Evolutionary conservation across 1,140 invertebrate genomes (phyloP).

Genomic region (Luehdorfia chinensis): DNA sequence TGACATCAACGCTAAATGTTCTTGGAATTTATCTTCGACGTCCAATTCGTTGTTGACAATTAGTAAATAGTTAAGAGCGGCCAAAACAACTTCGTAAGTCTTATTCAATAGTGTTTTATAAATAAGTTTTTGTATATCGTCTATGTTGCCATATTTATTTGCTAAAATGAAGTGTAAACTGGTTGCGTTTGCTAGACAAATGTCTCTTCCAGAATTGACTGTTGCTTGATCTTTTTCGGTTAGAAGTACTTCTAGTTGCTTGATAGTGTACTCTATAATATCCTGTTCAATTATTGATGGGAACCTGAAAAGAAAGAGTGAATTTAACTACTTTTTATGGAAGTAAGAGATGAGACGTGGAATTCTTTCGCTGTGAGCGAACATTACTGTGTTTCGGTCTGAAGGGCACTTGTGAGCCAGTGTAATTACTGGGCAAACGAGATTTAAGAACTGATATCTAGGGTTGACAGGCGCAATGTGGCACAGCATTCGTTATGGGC

Average conservation of each 20-base stretch:
- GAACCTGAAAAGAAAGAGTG: constrained; percentile 50
- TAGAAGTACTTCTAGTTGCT: constrained; percentile 27
- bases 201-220: constrained; percentile 35
- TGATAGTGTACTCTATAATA: constrained; percentile 29
- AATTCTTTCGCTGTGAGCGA: too few species aligned
- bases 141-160: constrained; percentile 20
- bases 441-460: too few species aligned
- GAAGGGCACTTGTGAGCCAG: too few species aligned
- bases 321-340: too few species aligned
- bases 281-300: constrained; percentile 27
- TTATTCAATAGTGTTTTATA: constrained; percentile 31
- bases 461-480: too few species aligned
- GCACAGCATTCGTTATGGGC: too few species aligned
- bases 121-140: constrained; percentile 22
- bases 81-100: constrained; percentile 47
- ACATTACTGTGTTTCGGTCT: background rate
- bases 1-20: constrained; percentile 30
- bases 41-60: constrained; percentile 35
- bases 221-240: constrained; percentile 19
- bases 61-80: constrained; percentile 44
- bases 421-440: too few species aligned
- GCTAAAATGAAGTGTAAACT: constrained; percentile 37
- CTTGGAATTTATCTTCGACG: constrained; percentile 33
- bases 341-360: too few species aligned
- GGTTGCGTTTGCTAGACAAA: constrained; percentile 40